Percentiles rank a stretch among this genome's conserved stretches.
Evolutionary conservation across 2,113 vertebrate genomes (phyloP).

Genomic region (Hippocampus zosterae): DNA sequence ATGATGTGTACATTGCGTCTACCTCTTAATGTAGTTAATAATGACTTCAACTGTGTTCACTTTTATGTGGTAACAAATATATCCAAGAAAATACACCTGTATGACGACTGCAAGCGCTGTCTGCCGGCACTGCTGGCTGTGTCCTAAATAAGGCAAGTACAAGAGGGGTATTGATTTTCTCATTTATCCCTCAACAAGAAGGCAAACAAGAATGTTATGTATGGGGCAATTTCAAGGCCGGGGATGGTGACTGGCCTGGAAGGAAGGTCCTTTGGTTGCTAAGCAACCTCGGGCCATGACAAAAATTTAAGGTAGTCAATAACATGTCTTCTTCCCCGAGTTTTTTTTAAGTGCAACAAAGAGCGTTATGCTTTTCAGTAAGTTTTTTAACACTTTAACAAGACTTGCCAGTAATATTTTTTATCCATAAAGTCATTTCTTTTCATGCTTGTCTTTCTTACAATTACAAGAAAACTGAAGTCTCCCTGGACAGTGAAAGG

Average conservation of each 20-base stretch:
- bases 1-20: neutral
- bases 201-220: constrained; percentile 6
- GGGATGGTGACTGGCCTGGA: neutral
- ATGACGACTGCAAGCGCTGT: neutral
- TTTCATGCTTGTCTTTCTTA: neutral
- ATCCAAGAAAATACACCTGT: neutral
- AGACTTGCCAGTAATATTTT: neutral
- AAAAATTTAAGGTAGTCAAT: neutral
- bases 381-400: neutral
- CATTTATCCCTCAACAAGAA: constrained; percentile 5
- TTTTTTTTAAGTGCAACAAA: neutral
- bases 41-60: neutral
- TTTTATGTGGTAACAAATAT: neutral
- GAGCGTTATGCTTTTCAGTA: too few relatives aligned
- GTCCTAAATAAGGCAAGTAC: neutral
- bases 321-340: neutral
- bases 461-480: too few relatives aligned
- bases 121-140: neutral
- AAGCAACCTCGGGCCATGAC: neutral
- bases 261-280: constrained; percentile 2
- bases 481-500: too few relatives aligned
- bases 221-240: constrained; percentile 4
- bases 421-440: neutral
- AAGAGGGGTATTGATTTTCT: constrained; percentile 5
- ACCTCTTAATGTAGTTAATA: neutral